Evolutionary conservation across 2,888 invertebrate species (phyloP).

Genomic region (Anoplius nigerrimus): DNA sequence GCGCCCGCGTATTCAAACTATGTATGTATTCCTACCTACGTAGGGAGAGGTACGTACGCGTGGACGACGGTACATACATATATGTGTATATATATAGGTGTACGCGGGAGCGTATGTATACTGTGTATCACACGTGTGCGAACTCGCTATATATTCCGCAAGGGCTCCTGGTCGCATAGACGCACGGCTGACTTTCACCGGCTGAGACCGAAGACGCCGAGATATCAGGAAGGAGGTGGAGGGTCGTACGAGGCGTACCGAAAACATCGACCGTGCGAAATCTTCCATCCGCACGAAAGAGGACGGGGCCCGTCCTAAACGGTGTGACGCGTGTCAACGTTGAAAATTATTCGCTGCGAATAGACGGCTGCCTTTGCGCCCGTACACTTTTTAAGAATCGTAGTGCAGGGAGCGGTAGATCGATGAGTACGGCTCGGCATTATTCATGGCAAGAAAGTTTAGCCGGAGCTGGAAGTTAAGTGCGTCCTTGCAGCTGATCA

Average conservation of each 20-base stretch:
- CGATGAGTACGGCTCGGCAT: too few species aligned
- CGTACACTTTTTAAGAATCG: too few species aligned
- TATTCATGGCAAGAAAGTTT: too few species aligned
- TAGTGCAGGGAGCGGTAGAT: too few species aligned
- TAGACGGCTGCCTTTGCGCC: too few species aligned
- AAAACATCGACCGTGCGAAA: slow-evolving; percentile 38
- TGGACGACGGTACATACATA: too few species aligned
- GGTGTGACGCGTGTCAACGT: too few species aligned
- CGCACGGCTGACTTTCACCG: slow-evolving; percentile 61
- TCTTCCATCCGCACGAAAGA: slow-evolving; percentile 5
- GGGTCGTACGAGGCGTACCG: slow-evolving; percentile 14
- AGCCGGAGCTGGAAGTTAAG: too few species aligned
- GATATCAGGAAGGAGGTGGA: slow-evolving; percentile 32
- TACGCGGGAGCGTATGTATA: not conserved
- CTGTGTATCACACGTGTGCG: slow-evolving; percentile 22
- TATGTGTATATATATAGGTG: slow-evolving; percentile 8
- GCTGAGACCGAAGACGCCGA: slow-evolving; percentile 34
- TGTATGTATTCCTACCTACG: not conserved
- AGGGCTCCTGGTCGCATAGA: slow-evolving; percentile 42
- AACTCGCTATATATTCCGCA: slow-evolving; percentile 32
- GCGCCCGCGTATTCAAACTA: slow-evolving; percentile 1
- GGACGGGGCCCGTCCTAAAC: not conserved
- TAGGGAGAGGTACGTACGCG: slow-evolving; percentile 2
- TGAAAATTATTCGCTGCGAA: too few species aligned
- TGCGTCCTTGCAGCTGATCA: not conserved